Evolutionary conservation across 2,888 invertebrate genomes (phyloP).

Genomic region (Seira ritae): DNA sequence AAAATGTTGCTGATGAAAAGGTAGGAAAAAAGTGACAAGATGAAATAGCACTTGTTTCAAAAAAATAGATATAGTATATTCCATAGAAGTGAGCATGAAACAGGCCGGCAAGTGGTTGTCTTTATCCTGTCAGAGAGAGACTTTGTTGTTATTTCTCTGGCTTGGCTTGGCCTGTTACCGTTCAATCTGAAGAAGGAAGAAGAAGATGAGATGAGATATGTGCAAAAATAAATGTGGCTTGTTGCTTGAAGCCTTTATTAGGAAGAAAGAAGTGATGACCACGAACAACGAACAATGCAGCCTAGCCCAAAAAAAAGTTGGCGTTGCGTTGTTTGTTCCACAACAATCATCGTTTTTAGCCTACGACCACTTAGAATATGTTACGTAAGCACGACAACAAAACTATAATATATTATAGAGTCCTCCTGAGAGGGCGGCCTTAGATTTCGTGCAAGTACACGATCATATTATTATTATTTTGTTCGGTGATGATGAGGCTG

Average conservation of each 20-base stretch:
- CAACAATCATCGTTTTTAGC: background rate
- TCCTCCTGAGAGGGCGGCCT: slow-evolving; percentile 56
- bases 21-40: slow-evolving; percentile 35
- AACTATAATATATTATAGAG: background rate
- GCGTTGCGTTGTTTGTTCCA: background rate
- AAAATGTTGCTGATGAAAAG: slow-evolving; percentile 47
- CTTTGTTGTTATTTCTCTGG: background rate
- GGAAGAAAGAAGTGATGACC: background rate
- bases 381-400: slow-evolving; percentile 40
- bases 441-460: too few species aligned
- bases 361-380: slow-evolving; percentile 44
- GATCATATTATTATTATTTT: too few species aligned
- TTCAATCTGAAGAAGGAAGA: slow-evolving; percentile 7
- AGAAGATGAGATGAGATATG: slow-evolving; percentile 15
- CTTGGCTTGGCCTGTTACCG: background rate
- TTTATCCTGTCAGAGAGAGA: slow-evolving; percentile 9
- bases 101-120: background rate
- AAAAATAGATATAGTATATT: slow-evolving; percentile 53
- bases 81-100: slow-evolving; percentile 25
- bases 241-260: slow-evolving; percentile 6
- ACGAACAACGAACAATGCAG: background rate
- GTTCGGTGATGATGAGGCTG: too few species aligned
- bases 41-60: slow-evolving; percentile 62
- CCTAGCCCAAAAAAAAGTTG: slow-evolving; percentile 1
- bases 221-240: slow-evolving; percentile 30